Evolutionary conservation across 2,113 vertebrate species (phyloP).

Genomic region (Neogobius melanostomus): DNA sequence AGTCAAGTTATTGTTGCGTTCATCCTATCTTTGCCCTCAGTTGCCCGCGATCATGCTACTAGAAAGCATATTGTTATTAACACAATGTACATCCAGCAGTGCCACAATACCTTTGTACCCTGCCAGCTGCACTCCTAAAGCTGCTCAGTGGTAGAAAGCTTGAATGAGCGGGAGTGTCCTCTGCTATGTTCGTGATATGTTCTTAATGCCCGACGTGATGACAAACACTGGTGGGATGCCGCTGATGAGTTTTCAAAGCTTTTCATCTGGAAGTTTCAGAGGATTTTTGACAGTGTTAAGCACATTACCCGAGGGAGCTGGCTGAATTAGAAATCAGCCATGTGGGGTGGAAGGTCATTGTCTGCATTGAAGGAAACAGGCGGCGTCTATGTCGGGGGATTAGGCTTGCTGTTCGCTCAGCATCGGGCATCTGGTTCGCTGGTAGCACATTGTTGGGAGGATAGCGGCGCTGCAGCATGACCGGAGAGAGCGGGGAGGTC

Average conservation of each 20-base stretch:
- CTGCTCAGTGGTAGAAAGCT: constrained; percentile 15
- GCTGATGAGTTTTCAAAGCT: not conserved
- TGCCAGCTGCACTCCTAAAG: constrained; percentile 24
- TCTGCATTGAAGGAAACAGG: constrained; percentile 66
- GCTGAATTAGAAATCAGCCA: constrained; percentile 83
- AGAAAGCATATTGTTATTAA: not conserved
- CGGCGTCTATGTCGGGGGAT: constrained; percentile 67
- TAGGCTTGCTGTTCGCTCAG: constrained; percentile 63
- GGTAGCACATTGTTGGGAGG: constrained; percentile 60
- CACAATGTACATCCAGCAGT: no score
- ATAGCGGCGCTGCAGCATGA: constrained; percentile 69
- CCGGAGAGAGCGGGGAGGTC: constrained; percentile 84
- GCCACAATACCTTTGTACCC: not conserved
- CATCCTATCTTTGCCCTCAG: no score
- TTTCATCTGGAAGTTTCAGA: constrained; percentile 9
- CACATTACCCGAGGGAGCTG: constrained; percentile 39
- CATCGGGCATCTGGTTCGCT: constrained; percentile 67
- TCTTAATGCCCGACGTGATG: not conserved
- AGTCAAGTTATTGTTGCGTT: no score
- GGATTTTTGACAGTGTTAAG: constrained; percentile 37
- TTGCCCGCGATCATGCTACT: no score
- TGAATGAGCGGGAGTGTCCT: not conserved
- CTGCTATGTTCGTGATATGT: constrained; percentile 1
- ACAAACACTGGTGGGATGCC: not conserved
- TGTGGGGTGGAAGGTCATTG: constrained; percentile 69